Percentiles rank a stretch among this genome's conserved stretches.
Evolutionary conservation across 35 echinoderm and acorn worm genomes (phyloP).

Genomic region (Nesometra sesokonis): DNA sequence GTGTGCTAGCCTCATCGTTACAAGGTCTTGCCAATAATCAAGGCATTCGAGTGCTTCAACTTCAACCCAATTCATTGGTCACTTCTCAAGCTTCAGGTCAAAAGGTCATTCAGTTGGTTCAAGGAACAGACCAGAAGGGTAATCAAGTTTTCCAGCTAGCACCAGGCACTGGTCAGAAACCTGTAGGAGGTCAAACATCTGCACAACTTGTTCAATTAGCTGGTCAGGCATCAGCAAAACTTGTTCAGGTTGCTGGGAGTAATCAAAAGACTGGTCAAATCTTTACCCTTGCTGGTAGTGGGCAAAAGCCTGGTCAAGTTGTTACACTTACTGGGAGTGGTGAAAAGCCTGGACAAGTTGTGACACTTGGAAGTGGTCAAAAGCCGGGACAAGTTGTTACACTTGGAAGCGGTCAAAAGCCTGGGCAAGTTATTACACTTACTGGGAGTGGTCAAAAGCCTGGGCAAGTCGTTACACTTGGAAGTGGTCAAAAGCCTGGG

Average conservation of each 20-base stretch:
- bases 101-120: background rate
- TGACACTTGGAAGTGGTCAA: background rate
- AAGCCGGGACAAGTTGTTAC: background rate
- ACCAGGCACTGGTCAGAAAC: background rate
- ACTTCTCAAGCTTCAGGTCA: background rate
- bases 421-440: background rate
- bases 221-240: background rate
- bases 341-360: background rate
- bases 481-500: too few species aligned
- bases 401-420: background rate
- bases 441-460: background rate
- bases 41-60: background rate
- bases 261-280: background rate
- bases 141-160: background rate
- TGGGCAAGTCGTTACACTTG: background rate
- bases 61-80: background rate
- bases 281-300: background rate
- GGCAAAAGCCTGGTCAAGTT: background rate
- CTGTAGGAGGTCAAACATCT: background rate
- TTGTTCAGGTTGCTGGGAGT: background rate
- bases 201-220: background rate
- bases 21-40: background rate
- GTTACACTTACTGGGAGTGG: background rate
- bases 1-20: background rate
- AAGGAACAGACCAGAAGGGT: background rate